Conservation (phyloP, 2,113 vertebrate genomes). For the Saguinus midas region DNA sequence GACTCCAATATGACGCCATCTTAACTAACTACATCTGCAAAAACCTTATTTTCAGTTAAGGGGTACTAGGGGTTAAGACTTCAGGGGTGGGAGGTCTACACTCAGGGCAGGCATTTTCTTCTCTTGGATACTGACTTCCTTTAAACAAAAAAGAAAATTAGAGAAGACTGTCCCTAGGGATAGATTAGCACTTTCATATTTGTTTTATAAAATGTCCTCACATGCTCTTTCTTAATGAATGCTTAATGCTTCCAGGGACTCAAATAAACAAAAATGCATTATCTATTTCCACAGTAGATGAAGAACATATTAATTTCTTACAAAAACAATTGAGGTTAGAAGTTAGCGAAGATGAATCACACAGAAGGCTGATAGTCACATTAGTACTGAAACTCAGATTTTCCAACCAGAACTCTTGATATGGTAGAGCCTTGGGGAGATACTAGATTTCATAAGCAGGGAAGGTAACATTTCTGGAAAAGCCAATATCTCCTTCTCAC, state of each 20-base stretch:
- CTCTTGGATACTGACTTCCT: neutral
- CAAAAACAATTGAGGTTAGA: neutral
- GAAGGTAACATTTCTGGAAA: neutral
- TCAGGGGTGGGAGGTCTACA: neutral
- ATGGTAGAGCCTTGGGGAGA: neutral
- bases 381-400: neutral
- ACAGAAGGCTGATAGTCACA: neutral
- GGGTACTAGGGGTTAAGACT: no score
- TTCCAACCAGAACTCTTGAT: no score
- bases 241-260: neutral
- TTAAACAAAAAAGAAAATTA: neutral
- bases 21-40: neutral
- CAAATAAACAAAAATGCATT: neutral
- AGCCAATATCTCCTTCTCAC: neutral
- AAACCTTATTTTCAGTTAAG: neutral
- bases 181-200: neutral
- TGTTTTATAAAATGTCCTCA: neutral
- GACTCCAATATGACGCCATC: neutral
- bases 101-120: rapidly evolving
- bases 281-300: neutral
- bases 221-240: neutral
- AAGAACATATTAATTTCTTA: neutral
- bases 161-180: neutral
- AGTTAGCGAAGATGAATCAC: neutral
- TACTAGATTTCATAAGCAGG: neutral